phyloP scores from a whole-genome alignment of 2,888 invertebrate species.

The Heliconius ethilla region DNA sequence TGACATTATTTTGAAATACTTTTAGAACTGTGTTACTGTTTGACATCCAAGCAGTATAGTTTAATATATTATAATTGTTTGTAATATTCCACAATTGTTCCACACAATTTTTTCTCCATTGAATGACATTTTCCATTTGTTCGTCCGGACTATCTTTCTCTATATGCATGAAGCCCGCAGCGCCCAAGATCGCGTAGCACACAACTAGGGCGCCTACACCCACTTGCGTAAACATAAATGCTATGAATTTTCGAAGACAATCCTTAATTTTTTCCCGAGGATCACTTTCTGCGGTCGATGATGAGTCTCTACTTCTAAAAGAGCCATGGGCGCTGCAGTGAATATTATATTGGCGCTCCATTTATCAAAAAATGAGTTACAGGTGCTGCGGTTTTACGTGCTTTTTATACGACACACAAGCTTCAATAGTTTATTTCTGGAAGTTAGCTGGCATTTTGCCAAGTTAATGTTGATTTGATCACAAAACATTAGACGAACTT shows the following conservation, averaged over 20 bases:
- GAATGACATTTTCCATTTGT: conserved; percentile 75
- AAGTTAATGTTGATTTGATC: conserved; percentile 57
- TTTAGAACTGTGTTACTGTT: conserved; percentile 84
- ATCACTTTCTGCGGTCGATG: conserved; percentile 85
- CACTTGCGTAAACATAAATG: conserved; percentile 96
- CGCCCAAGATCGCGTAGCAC: conserved; percentile 92
- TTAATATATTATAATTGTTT: conserved; percentile 85
- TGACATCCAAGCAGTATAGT: conserved; percentile 83
- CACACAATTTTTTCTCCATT: conserved; percentile 82
- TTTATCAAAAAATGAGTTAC: conserved; percentile 45
- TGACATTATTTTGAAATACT: conserved; percentile 86
- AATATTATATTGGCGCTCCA: conserved; percentile 68
- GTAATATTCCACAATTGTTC: conserved; percentile 86
- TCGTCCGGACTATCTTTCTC: conserved; percentile 84
- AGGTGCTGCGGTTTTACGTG: conserved; percentile 37
- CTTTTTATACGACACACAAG: conserved; percentile 47
- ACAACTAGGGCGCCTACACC: conserved; percentile 94
- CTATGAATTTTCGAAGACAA: conserved; percentile 91
- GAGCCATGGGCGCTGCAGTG: conserved; percentile 82
- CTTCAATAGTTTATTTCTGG: conserved; percentile 64
- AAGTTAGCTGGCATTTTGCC: conserved; percentile 65
- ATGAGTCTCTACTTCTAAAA: conserved; percentile 84
- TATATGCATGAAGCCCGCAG: conserved; percentile 89
- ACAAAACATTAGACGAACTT: conserved; percentile 51
- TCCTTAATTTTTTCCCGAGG: conserved; percentile 90